Evolutionary conservation across 2,797 vertebrate species (phyloP).

Genomic region (Parambassis ranga): DNA sequence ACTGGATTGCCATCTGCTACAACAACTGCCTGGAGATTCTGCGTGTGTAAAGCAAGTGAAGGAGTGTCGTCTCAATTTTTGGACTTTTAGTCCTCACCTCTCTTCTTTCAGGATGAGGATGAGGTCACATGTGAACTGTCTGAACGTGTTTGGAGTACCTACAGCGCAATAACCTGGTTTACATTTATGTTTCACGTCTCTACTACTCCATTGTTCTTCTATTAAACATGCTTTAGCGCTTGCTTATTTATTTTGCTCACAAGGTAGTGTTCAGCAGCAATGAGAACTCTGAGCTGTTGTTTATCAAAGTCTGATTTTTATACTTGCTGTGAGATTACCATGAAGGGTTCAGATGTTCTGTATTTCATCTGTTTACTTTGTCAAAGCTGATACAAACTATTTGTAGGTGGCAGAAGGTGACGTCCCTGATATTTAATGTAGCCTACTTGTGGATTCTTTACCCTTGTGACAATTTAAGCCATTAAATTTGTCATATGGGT

Average conservation of each 20-base stretch:
- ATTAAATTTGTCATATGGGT: constrained; percentile 10
- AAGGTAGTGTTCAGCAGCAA: constrained; percentile 46
- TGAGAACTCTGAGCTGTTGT: constrained; percentile 15
- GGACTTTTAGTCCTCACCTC: constrained; percentile 49
- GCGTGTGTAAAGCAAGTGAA: constrained; percentile 83
- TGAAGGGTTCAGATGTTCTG: constrained; percentile 48
- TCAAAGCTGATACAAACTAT: constrained; percentile 31
- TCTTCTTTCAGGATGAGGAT: constrained; percentile 20
- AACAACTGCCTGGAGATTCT: constrained; percentile 99
- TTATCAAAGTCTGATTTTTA: constrained; percentile 27
- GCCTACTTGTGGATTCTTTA: constrained; percentile 43
- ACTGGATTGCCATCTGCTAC: constrained; percentile 99
- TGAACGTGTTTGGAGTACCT: constrained; percentile 32
- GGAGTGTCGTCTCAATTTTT: constrained; percentile 26
- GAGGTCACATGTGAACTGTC: constrained; percentile 49
- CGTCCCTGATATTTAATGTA: constrained; percentile 38
- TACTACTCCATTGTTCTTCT: constrained; percentile 33
- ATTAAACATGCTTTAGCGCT: constrained; percentile 50
- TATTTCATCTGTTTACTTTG: constrained; percentile 38
- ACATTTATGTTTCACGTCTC: constrained; percentile 42
- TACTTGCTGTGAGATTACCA: constrained; percentile 50
- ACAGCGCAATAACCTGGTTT: constrained; percentile 62
- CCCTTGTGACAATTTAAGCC: constrained; percentile 22
- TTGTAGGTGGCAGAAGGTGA: constrained; percentile 21
- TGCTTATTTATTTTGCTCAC: constrained; percentile 75